These are phyloP conservation scores for Listrodromus nycthemerus DNA, from an alignment of 2,888 invertebrate genomes.

Conservation along the genomic window DNA sequence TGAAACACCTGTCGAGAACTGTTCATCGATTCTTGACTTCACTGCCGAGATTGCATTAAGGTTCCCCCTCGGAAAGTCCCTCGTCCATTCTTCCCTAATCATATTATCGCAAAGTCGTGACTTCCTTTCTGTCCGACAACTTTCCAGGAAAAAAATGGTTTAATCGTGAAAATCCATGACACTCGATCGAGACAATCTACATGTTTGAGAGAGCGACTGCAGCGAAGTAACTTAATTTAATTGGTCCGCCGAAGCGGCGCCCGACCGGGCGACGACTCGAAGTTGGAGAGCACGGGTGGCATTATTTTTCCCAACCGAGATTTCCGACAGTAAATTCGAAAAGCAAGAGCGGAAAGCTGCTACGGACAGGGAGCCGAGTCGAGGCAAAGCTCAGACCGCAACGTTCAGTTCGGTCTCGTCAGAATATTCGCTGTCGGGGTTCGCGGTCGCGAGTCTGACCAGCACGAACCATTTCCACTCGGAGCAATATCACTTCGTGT, in stretches of 20 bases:
- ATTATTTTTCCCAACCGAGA: conserved; percentile 1
- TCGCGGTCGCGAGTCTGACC: neutral
- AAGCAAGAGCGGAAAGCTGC: conserved; percentile 1
- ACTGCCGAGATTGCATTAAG: too few species aligned
- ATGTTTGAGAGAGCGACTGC: neutral
- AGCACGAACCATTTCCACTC: neutral
- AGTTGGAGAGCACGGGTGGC: neutral
- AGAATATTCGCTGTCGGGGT: conserved; percentile 14
- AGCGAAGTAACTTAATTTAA: conserved; percentile 17
- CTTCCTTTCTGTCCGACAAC: neutral
- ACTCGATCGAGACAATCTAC: neutral
- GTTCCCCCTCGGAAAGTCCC: too few species aligned
- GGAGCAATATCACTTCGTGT: neutral
- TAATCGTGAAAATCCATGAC: neutral
- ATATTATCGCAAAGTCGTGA: neutral
- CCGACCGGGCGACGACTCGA: conserved; percentile 1
- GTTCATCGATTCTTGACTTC: too few species aligned
- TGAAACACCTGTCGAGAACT: too few species aligned
- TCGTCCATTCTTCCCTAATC: too few species aligned
- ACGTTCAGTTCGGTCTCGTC: conserved; percentile 5
- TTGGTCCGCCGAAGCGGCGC: conserved; percentile 6
- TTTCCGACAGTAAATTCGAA: conserved; percentile 17
- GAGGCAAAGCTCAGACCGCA: conserved; percentile 11
- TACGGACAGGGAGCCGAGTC: neutral
- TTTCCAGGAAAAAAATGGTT: neutral